Conservation (phyloP, 2,888 invertebrate genomes). For the Helleia helle region DNA sequence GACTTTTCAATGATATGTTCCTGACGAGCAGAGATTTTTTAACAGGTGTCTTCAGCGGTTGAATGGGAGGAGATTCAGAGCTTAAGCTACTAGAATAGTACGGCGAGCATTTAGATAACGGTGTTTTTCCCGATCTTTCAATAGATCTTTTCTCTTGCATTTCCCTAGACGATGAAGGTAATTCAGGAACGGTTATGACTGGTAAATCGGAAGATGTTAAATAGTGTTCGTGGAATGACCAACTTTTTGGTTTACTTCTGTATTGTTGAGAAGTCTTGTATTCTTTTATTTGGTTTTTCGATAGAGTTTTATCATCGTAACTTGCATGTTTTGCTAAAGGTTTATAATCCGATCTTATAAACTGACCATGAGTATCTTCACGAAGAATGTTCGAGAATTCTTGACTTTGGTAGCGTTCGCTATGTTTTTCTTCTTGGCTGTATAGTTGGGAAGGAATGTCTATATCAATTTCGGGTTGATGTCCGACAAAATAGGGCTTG, state of each 20-base stretch:
- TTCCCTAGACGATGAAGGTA: slow-evolving; percentile 60
- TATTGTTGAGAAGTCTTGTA: slow-evolving; percentile 73
- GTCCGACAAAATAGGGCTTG: slow-evolving; percentile 52
- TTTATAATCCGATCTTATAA: slow-evolving; percentile 70
- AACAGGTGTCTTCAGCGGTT: slow-evolving; percentile 76
- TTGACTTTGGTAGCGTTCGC: slow-evolving; percentile 78
- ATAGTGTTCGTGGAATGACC: slow-evolving; percentile 78
- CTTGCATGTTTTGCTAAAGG: slow-evolving; percentile 78
- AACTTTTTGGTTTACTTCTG: slow-evolving; percentile 75
- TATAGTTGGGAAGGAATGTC: slow-evolving; percentile 73
- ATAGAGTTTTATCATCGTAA: slow-evolving; percentile 77
- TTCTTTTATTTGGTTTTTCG: slow-evolving; percentile 77
- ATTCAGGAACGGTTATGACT: slow-evolving; percentile 70
- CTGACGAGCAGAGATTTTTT: slow-evolving; percentile 77
- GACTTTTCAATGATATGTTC: slow-evolving; percentile 78
- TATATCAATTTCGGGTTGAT: slow-evolving; percentile 71
- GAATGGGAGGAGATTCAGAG: slow-evolving; percentile 82
- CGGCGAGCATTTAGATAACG: slow-evolving; percentile 80
- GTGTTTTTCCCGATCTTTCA: slow-evolving; percentile 67
- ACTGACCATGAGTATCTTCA: slow-evolving; percentile 48
- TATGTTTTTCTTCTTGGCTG: slow-evolving; percentile 76
- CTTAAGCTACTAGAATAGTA: slow-evolving; percentile 84
- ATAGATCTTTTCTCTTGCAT: slow-evolving; percentile 53
- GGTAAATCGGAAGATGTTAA: slow-evolving; percentile 70
- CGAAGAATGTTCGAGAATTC: slow-evolving; percentile 72